phyloP scores from a whole-genome alignment of 2,888 invertebrate genomes.

The Hipparchia semele region DNA sequence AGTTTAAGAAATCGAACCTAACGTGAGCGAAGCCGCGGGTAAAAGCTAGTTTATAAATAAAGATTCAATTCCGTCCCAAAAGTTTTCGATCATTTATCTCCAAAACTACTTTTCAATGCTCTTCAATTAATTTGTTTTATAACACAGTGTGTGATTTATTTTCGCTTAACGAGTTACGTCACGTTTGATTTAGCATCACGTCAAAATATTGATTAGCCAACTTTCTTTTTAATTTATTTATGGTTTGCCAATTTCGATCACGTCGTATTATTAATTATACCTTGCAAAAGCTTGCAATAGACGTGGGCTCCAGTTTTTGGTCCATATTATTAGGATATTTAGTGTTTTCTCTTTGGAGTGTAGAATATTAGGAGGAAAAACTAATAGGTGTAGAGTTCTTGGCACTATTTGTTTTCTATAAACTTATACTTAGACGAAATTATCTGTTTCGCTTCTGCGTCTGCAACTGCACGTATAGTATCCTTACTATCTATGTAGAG shows the following conservation, averaged over 20 bases:
- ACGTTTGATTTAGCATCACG: conserved; percentile 26
- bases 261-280: conserved; percentile 3
- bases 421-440: too few relatives aligned
- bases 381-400: too few relatives aligned
- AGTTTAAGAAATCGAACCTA: too few relatives aligned
- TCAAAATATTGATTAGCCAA: conserved; percentile 32
- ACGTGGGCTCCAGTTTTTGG: neutral
- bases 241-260: conserved; percentile 19
- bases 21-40: too few relatives aligned
- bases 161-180: conserved; percentile 18
- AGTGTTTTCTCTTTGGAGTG: too few relatives aligned
- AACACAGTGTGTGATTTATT: conserved; percentile 10
- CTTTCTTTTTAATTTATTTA: conserved; percentile 33
- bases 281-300: neutral
- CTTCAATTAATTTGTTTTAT: conserved; percentile 30
- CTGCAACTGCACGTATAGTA: neutral
- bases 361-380: too few relatives aligned
- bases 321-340: too few relatives aligned
- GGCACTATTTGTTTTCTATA: too few relatives aligned
- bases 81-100: conserved; percentile 15
- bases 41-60: neutral
- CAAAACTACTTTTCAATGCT: conserved; percentile 15
- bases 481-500: neutral
- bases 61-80: conserved; percentile 11
- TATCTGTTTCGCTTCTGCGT: too few relatives aligned